phyloP scores from a whole-genome alignment of 2,888 invertebrate genomes.

The Darwinula stevensoni region DNA sequence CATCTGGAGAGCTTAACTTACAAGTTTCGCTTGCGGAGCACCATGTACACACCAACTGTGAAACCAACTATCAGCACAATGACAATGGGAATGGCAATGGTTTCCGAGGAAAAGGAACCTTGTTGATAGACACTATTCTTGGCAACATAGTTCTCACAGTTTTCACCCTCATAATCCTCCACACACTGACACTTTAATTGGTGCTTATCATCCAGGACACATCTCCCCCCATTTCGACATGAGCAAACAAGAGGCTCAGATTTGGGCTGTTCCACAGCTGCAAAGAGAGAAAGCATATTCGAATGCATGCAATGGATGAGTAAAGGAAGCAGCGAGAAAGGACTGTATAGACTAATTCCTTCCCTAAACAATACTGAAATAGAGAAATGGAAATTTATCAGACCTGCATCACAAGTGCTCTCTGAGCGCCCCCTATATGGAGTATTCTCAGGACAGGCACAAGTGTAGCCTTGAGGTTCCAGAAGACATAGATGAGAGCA shows the following conservation, averaged over 20 bases:
- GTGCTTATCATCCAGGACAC: slow-evolving; percentile 23
- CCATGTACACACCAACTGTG: slow-evolving; percentile 43
- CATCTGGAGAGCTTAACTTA: too few species aligned
- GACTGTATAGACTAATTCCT: too few species aligned
- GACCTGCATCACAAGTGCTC: too few species aligned
- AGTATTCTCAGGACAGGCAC: slow-evolving; percentile 65
- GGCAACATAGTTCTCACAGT: slow-evolving; percentile 35
- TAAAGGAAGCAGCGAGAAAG: too few species aligned
- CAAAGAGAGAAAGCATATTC: too few species aligned
- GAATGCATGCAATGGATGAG: too few species aligned
- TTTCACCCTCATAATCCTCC: slow-evolving; percentile 34
- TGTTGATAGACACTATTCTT: slow-evolving; percentile 23
- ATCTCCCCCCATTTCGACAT: slow-evolving; percentile 62
- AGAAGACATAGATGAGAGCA: slow-evolving; percentile 82
- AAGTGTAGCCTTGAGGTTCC: slow-evolving; percentile 58
- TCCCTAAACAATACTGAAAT: too few species aligned
- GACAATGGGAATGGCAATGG: slow-evolving; percentile 51
- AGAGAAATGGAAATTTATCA: too few species aligned
- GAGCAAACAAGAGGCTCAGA: slow-evolving; percentile 44
- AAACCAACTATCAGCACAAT: slow-evolving; percentile 39
- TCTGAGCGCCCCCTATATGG: too few species aligned
- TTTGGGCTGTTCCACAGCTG: slow-evolving; percentile 25
- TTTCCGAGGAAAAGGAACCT: slow-evolving; percentile 22
- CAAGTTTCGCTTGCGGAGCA: slow-evolving; percentile 37
- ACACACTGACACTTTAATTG: slow-evolving; percentile 39